Evolutionary conservation across 2,797 vertebrate species (phyloP).

Genomic region (Neopelma chrysocephalum): DNA sequence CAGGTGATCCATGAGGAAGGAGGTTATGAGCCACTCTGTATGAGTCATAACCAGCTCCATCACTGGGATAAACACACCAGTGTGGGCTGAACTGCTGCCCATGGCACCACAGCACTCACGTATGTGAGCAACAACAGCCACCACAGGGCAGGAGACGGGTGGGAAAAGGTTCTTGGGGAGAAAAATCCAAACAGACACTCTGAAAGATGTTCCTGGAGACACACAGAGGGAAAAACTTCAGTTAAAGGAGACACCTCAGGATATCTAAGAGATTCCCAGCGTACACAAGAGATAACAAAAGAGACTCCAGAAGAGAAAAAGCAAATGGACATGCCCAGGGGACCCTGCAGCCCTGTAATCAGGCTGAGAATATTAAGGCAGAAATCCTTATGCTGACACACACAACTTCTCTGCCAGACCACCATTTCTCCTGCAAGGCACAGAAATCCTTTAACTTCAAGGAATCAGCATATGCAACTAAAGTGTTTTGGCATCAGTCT

Average conservation of each 20-base stretch:
- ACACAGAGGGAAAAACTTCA: not conserved
- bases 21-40: not conserved
- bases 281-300: not conserved
- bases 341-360: not conserved
- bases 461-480: not conserved
- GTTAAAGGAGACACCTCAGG: not conserved
- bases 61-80: not conserved
- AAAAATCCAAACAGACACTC: not conserved
- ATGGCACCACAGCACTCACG: fast-evolving
- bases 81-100: not conserved
- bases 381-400: not conserved
- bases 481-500: not conserved
- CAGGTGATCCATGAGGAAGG: not conserved
- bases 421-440: not conserved
- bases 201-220: not conserved
- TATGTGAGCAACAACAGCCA: not conserved
- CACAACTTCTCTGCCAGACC: not conserved
- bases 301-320: not conserved
- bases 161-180: not conserved
- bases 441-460: not conserved
- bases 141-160: fast-evolving
- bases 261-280: not conserved
- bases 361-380: not conserved
- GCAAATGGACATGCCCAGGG: not conserved
- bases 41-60: not conserved